Base-by-base conservation (phyloP, 2,113 vertebrate species). In the Scomber japonicus region DNA sequence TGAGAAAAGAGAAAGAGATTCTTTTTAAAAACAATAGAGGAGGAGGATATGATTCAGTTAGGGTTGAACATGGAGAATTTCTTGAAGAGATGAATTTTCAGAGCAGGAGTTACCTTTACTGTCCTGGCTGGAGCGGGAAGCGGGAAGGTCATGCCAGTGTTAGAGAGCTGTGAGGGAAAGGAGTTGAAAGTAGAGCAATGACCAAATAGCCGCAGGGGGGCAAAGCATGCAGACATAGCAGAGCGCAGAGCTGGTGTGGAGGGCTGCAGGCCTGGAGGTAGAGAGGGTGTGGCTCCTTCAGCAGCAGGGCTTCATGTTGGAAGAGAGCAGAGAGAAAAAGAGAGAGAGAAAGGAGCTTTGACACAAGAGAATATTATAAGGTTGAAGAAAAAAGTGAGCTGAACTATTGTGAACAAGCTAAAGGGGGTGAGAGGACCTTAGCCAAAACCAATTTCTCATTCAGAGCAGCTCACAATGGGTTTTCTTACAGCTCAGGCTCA, bases 371-470 rank as follows among this genome's bases (percentile, higher is more conserved):
- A 68, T 85, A 72, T 51, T 57, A 69, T 61, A 17, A 68, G 59
- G 70, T 63, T 61, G 54, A 86, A 77, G 71, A 72, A 85, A 27
- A 89, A 87, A 40, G 27, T 65, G 19, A 19, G 74, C 67, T 77
- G 73, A 82, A 54, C 67, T 16, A 51, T 75, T 77, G 70, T 68
- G 63, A 85, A 77, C 31, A 57, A 84, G 78, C 80, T 73, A 69
- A 85, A 78, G 75, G 76, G 76, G 78, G 56, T 75, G 71, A 89
- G 59, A 60, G 64, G 76, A 89, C 75, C 69, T 67, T 54, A 60
- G 69, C 78, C 75, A 86, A 83, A 82, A 80, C 72, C 53, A 77
- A 75, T 90, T 83, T 82, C 78, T 77, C 76, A 84, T 73, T 86
- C 85, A 82, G 61, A 83, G 61, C 30, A 21, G 49, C 56, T 73